phyloP scores from a whole-genome alignment of 2,888 invertebrate genomes.

The Stenoptilia bipunctidactyla region DNA sequence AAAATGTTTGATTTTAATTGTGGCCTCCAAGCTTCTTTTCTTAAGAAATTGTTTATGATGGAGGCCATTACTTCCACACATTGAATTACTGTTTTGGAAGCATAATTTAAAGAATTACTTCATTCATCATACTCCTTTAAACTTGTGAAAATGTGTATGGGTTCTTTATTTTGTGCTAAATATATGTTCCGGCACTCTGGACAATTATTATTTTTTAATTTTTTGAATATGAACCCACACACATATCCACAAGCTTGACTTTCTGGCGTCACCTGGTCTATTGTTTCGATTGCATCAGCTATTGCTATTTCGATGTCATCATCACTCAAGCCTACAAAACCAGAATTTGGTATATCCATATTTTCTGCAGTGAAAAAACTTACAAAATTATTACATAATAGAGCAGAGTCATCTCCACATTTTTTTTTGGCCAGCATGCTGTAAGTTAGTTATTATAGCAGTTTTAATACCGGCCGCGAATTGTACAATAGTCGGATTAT shows the following conservation, averaged over 20 bases:
- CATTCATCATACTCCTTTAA: not conserved
- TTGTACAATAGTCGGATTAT: slow-evolving; percentile 13
- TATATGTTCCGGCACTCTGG: not conserved
- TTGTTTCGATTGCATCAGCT: slow-evolving; percentile 5
- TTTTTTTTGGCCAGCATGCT: slow-evolving; percentile 7
- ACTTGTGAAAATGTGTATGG: not conserved
- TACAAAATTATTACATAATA: slow-evolving; percentile 7
- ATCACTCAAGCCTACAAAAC: not conserved
- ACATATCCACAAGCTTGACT: slow-evolving; percentile 14
- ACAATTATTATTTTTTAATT: not conserved
- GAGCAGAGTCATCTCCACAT: slow-evolving; percentile 10
- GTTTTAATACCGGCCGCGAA: slow-evolving; percentile 14
- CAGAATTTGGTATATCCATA: not conserved
- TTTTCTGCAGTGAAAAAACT: slow-evolving; percentile 4
- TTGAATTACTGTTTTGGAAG: no score
- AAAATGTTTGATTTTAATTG: not conserved
- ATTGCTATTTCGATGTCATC: no score
- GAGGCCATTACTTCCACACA: no score
- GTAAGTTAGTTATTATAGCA: slow-evolving; percentile 7
- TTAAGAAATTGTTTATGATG: no score
- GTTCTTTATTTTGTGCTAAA: not conserved
- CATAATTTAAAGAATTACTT: not conserved
- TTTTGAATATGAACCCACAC: slow-evolving; percentile 8
- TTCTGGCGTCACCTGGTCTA: slow-evolving; percentile 8
- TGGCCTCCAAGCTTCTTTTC: no score